Evolutionary conservation across 2,888 invertebrate genomes (phyloP).

Genomic region (Timema cristinae): DNA sequence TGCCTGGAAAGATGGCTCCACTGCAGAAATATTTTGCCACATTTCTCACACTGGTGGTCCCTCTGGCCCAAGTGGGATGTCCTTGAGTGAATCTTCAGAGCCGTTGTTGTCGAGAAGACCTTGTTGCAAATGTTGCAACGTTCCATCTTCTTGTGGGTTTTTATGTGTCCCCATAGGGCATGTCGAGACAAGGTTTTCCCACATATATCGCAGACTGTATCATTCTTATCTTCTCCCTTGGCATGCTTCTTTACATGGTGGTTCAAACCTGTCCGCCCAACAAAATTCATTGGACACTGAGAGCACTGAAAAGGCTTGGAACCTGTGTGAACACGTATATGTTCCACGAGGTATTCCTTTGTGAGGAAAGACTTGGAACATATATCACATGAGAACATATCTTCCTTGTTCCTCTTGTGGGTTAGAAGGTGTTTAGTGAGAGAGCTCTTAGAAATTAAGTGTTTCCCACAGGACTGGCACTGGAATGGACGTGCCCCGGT

Average conservation of each 20-base stretch:
- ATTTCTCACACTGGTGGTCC: constrained; percentile 28
- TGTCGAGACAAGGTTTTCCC: constrained; percentile 35
- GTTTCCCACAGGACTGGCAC: constrained; percentile 32
- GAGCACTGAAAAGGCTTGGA: constrained; percentile 33
- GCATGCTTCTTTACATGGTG: constrained; percentile 29
- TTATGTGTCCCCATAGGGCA: constrained; percentile 33
- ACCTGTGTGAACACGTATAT: constrained; percentile 34
- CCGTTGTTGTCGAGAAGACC: constrained; percentile 24
- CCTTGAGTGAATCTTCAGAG: constrained; percentile 24
- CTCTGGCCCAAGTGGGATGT: constrained; percentile 26
- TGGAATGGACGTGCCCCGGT: constrained; percentile 26
- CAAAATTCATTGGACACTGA: constrained; percentile 29
- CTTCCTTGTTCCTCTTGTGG: constrained; percentile 31
- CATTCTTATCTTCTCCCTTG: constrained; percentile 20
- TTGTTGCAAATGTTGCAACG: constrained; percentile 27
- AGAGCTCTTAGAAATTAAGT: constrained; percentile 33
- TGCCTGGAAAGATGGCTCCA: constrained; percentile 30
- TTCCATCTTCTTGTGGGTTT: constrained; percentile 27
- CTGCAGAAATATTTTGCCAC: constrained; percentile 28
- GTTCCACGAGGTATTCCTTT: constrained; percentile 34
- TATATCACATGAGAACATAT: constrained; percentile 33
- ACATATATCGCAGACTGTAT: constrained; percentile 35
- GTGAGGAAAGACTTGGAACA: constrained; percentile 33
- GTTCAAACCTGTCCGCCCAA: constrained; percentile 30
- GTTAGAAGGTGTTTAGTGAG: constrained; percentile 33